Percentiles rank a stretch among this genome's conserved stretches.
Evolutionary conservation across 2,888 invertebrate genomes (phyloP).

Genomic region (Ochropleura leucogaster): DNA sequence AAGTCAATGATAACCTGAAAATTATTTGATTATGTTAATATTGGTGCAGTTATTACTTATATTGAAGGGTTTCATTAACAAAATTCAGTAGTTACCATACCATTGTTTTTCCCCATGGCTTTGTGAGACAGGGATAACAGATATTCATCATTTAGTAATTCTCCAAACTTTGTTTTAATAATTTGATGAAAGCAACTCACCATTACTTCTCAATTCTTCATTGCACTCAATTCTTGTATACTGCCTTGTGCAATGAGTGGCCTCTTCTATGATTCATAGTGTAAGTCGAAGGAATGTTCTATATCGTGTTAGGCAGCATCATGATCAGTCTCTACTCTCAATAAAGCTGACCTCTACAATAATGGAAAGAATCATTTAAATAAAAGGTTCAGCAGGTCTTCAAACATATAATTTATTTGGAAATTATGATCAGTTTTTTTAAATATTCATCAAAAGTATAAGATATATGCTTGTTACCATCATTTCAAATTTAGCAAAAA

Average conservation of each 20-base stretch:
- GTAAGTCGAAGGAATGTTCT: neutral
- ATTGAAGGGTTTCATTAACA: neutral
- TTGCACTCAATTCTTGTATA: neutral
- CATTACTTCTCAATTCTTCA: neutral
- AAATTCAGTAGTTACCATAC: conserved; percentile 80
- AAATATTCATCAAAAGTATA: conserved; percentile 70
- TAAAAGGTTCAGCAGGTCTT: neutral
- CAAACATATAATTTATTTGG: too few relatives aligned
- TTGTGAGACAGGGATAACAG: conserved; percentile 84
- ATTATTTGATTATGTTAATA: neutral
- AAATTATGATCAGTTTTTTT: conserved; percentile 63
- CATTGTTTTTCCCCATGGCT: conserved; percentile 79
- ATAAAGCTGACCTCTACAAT: neutral
- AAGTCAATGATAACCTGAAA: conserved; percentile 14
- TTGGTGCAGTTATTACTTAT: neutral
- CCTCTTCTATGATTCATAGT: neutral
- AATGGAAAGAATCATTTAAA: neutral
- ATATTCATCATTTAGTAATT: conserved; percentile 74
- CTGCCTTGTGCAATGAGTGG: neutral
- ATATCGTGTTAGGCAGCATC: neutral
- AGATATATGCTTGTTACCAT: conserved; percentile 80
- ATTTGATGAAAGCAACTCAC: conserved; percentile 22
- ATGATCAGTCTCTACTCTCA: neutral
- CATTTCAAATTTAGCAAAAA: conserved; percentile 60
- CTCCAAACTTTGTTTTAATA: neutral